Conservation (phyloP, 1,140 invertebrate species). For the Trypoxylus dichotomus region DNA sequence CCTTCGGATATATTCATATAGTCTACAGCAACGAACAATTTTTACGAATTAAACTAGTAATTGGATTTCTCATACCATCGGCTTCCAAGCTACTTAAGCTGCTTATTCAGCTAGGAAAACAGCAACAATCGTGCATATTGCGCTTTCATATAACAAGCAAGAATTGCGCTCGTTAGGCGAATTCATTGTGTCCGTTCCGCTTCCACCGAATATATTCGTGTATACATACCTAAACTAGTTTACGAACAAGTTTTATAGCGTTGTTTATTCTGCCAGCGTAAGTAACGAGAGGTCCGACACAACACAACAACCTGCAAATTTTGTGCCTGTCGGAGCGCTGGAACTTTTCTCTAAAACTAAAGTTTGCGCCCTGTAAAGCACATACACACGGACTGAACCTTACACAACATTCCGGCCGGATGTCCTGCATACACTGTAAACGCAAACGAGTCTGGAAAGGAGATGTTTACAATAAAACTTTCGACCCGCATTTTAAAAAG, state of each 20-base stretch:
- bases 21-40: too few species aligned
- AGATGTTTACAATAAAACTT: conserved; percentile 13
- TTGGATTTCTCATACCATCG: too few species aligned
- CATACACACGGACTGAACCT: too few species aligned
- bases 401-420: not conserved
- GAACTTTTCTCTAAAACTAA: not conserved
- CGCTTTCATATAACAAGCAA: too few species aligned
- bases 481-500: not conserved
- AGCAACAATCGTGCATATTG: too few species aligned
- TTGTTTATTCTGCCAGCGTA: not conserved
- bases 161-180: too few species aligned
- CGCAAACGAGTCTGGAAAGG: not conserved
- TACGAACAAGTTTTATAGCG: not conserved
- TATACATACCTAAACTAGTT: not conserved
- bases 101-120: too few species aligned
- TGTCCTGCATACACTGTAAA: not conserved
- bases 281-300: not conserved
- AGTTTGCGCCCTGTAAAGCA: not conserved
- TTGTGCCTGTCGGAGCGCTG: not conserved
- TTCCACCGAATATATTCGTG: too few species aligned
- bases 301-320: not conserved
- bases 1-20: too few species aligned
- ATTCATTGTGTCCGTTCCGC: too few species aligned
- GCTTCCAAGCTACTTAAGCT: too few species aligned
- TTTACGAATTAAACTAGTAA: too few species aligned